Evolutionary conservation across 2,113 vertebrate species (phyloP), one percentile per base, ranked within the genome.

Genomic region (Colius striatus): DNA sequence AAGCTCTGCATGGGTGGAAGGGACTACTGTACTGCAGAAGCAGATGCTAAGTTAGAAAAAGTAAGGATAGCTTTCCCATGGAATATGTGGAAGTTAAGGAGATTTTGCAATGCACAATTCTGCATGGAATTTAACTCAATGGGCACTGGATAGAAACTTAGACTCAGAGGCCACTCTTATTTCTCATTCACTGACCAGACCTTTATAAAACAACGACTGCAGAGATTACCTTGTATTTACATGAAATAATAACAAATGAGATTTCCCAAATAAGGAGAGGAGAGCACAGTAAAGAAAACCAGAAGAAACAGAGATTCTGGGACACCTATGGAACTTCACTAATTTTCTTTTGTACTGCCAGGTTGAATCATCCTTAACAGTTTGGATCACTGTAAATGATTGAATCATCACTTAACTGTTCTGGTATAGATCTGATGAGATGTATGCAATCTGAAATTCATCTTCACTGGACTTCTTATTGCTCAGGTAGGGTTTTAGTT

Each of bases 61-160:
- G 21, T 79, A 87, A 95, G 63, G 91, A 70, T 86, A 80, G 83
- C 41, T 93, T 93, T 90, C 60, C 57, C 26, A 41, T 72, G 67
- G 11, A 63, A 53, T 16, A n/a, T 51, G 32, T 63, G 51, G 57
- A 83, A 25, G 30, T 53, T 94, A 71, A 77, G 57, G 19, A 77
- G 6, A 65, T 13, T 71, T 68, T 88, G 23, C 20, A 91, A 26
- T 17, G 19, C 13, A 60, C 22, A 86, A 20, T 73, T 85, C 18
- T 68, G 9, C 20, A 57, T 10, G 29, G 27, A 74, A 34, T 79
- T 84, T 70, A 75, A 58, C 15, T 73, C 51, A 19, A 6, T 41
- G 13, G 55, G 13, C 15, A 22, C 32, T 60, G 1, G 2, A 30
- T 3, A n/a, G 26, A 11, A 86, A 41, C 11, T 55, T 55, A 26